phyloP scores from a whole-genome alignment of 2,797 vertebrate genomes.

The Gallirallus australis region DNA sequence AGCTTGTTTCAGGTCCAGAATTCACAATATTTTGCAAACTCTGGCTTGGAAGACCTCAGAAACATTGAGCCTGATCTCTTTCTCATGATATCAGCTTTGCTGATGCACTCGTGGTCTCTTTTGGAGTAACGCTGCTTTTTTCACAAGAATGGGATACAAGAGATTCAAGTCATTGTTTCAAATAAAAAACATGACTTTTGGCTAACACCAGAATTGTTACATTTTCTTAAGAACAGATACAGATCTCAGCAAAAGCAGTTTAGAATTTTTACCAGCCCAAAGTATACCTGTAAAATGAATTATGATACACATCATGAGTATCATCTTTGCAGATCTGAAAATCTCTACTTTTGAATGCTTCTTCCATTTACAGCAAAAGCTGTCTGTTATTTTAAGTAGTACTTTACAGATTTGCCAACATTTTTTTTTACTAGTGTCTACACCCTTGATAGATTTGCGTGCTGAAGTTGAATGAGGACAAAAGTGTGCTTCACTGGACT shows the following conservation, averaged over 20 bases:
- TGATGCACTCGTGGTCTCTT: neutral
- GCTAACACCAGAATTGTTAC: neutral
- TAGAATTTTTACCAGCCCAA: neutral
- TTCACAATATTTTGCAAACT: conserved; percentile 19
- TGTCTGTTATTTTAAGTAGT: neutral
- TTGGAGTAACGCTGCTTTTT: neutral
- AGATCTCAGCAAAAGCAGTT: neutral
- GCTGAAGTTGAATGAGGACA: neutral
- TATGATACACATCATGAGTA: accelerated
- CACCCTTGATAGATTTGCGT: neutral
- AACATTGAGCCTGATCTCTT: neutral
- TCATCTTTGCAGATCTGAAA: neutral
- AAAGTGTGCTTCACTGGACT: neutral
- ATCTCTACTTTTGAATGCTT: neutral
- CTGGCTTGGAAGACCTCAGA: neutral
- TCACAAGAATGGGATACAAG: neutral
- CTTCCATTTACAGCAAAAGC: neutral
- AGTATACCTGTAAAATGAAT: neutral
- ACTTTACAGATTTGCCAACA: neutral
- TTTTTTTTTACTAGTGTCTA: neutral
- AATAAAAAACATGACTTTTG: neutral
- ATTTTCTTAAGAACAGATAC: neutral
- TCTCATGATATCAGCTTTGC: neutral
- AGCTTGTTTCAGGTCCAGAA: neutral
- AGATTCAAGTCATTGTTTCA: neutral